A percentile compares a stretch with the other conserved stretches of the same genome.
Conservation (phyloP, 2,113 vertebrate species). For the Opisthocomus hoazin region DNA sequence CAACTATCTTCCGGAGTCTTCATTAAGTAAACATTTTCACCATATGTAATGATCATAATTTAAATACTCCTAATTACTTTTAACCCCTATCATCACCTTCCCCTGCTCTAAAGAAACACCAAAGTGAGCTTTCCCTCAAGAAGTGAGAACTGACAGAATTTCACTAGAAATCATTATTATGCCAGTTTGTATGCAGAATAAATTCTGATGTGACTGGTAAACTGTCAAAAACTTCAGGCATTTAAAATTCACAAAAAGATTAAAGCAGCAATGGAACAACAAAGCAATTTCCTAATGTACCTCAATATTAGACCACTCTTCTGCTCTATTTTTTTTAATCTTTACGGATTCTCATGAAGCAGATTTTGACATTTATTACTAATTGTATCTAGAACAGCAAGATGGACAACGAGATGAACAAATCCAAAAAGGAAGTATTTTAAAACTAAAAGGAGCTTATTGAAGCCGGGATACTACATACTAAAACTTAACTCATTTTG, state of each 20-base stretch:
- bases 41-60: not conserved
- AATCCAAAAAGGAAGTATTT: not conserved
- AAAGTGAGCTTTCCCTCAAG: not conserved
- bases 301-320: not conserved
- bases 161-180: not conserved
- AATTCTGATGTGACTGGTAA: not conserved
- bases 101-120: not conserved
- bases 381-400: not conserved
- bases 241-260: not conserved
- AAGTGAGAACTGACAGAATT: not conserved
- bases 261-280: not conserved
- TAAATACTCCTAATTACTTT: not conserved
- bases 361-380: not conserved
- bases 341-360: not conserved
- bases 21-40: not conserved
- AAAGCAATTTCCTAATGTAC: not conserved
- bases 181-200: not conserved
- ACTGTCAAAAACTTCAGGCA: not conserved
- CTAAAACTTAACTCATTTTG: not conserved
- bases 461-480: not conserved
- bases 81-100: not conserved
- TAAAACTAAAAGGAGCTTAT: not conserved
- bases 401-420: not conserved
- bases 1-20: rapidly evolving
- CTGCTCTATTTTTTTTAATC: not conserved